These are phyloP conservation scores for Jordanella pulchra DNA, from an alignment of 2,797 vertebrate species.

Conservation along the genomic window DNA sequence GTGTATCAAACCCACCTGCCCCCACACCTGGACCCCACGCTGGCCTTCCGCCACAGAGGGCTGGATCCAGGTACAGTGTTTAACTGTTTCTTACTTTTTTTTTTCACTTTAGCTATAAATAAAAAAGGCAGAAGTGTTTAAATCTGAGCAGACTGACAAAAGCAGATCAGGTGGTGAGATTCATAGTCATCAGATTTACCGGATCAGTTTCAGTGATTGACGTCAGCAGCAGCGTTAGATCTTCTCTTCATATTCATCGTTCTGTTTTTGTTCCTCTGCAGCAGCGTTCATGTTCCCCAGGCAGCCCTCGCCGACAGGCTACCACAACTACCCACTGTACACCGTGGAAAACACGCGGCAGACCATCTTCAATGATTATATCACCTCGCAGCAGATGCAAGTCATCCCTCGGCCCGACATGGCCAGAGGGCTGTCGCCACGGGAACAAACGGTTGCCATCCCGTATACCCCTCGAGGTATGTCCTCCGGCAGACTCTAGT, in stretches of 20 bases:
- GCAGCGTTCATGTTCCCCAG: constrained; percentile 94
- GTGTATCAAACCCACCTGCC: constrained; percentile 89
- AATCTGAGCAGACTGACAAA: constrained; percentile 32
- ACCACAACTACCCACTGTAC: constrained; percentile 96
- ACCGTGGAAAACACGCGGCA: constrained; percentile 99
- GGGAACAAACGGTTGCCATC: constrained; percentile 89
- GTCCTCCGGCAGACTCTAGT: constrained; percentile 45
- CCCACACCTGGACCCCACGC: constrained; percentile 88
- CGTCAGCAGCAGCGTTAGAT: constrained; percentile 42
- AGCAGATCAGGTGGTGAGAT: constrained; percentile 42
- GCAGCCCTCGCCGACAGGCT: constrained; percentile 93
- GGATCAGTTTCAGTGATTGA: constrained; percentile 54
- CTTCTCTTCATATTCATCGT: constrained; percentile 50
- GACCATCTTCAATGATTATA: constrained; percentile 99
- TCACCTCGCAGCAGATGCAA: constrained; percentile 99
- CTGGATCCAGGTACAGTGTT: constrained; percentile 88
- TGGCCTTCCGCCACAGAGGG: constrained; percentile 92
- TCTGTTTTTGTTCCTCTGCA: constrained; percentile 27
- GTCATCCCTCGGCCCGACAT: constrained; percentile 92
- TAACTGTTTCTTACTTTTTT: constrained; percentile 21
- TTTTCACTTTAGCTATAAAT: constrained; percentile 7
- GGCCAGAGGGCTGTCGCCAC: constrained; percentile 89
- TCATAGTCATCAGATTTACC: constrained; percentile 45
- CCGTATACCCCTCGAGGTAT: constrained; percentile 91
- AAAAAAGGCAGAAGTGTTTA: constrained; percentile 16